Evolutionary conservation across 2,888 invertebrate genomes (phyloP).

Genomic region (Encarsia formosa): DNA sequence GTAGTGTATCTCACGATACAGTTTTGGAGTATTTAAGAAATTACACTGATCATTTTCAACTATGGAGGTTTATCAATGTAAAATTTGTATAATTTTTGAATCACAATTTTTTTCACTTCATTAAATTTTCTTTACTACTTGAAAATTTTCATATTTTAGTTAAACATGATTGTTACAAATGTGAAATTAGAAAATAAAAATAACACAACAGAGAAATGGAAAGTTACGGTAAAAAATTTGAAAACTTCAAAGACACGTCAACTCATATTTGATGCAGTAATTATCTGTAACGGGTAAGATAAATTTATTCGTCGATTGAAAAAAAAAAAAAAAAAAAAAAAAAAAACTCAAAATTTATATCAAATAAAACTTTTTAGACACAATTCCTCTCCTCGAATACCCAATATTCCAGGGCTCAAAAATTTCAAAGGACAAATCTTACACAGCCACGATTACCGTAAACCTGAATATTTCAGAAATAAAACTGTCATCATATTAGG

Average conservation of each 20-base stretch:
- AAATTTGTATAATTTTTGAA: no score
- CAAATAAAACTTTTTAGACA: no score
- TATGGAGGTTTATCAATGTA: constrained; percentile 64
- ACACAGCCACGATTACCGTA: constrained; percentile 73
- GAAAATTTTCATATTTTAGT: no score
- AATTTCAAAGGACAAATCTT: constrained; percentile 58
- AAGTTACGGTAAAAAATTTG: constrained; percentile 52
- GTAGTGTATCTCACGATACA: constrained; percentile 64
- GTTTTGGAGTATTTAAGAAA: constrained; percentile 66
- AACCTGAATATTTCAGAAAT: constrained; percentile 58
- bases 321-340: no score
- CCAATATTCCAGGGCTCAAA: constrained; percentile 52
- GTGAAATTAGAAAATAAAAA: no score
- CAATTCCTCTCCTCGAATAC: no score
- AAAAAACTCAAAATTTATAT: no score
- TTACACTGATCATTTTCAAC: constrained; percentile 62
- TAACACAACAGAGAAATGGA: constrained; percentile 54
- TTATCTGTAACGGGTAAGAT: constrained; percentile 66
- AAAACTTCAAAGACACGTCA: constrained; percentile 49
- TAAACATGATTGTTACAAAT: constrained; percentile 52
- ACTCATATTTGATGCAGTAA: constrained; percentile 60
- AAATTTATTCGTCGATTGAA: no score
- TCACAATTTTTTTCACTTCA: no score
- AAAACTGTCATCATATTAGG: constrained; percentile 66
- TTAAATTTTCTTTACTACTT: no score